Base-by-base conservation (phyloP, 37 sponge, comb jelly and placozoan genomes). In the Lycopodina hypogea region DNA sequence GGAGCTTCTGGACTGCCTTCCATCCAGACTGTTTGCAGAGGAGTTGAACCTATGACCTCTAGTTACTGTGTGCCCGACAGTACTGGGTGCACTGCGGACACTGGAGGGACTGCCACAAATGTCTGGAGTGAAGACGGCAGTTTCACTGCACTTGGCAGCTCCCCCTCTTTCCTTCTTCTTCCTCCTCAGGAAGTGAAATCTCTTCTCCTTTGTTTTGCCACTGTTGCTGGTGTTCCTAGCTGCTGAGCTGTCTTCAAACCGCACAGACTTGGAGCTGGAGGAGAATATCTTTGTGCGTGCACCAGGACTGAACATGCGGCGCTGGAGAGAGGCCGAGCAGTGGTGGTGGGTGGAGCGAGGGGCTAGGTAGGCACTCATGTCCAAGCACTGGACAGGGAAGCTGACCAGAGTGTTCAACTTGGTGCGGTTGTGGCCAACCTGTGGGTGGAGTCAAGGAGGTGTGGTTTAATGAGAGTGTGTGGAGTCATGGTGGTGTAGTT, bases 361-460 rank as follows among this genome's bases (percentile, higher is more conserved):
- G 32, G 85, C 78, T 40, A 95, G 66, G 78, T 70, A 89, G 63
- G 94, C 88, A 28, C 90, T 80, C 88, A 93, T 88, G 56, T 96
- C 88, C 23, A 98, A 82, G 37, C 90, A 86, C 6, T 58, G 78
- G 40, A 84, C 68, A 26, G 97, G 97, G 38, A 90, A 93, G 42
- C 87, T 71, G 41, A 98, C 92, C 37, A 90, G 53, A 8, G 94
- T 90, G 42, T 88, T 65, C 55, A 96, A 71, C 81, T 96, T 96
- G 15, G 89, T 72, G 14, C 87, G 87, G 24, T n/a, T 38, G 62
- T 76, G 75, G 9, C 86, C 90, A 72, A 81, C 83, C 93, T 93
- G 40, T 7, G 50, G 45, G 21, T 19, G 34, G 30, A 67, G 2
- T 30, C 23, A 56, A 6, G n/a, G 11, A 30, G 24, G 34, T 39